Conservation (phyloP, 2,888 invertebrate genomes). For the Caenorhabditis angaria region DNA sequence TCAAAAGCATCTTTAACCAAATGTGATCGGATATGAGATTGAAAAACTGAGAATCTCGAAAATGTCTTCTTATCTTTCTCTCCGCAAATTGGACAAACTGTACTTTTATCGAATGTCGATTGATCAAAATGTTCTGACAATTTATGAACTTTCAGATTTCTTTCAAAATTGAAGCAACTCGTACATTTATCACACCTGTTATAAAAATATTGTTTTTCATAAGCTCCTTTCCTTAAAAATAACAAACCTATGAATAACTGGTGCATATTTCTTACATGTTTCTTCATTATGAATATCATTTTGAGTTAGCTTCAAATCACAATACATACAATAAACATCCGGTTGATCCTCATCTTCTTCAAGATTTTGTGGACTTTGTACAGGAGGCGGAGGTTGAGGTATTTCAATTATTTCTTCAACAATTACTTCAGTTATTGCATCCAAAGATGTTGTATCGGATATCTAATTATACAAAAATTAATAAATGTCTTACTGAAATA, state of each 20-base stretch:
- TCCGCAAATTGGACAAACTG: constrained; percentile 34
- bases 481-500: no score
- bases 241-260: neutral
- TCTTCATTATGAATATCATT: neutral
- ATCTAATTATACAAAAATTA: no score
- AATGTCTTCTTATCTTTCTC: constrained; percentile 17
- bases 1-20: constrained; percentile 24
- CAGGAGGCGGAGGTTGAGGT: neutral
- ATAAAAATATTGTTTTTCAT: neutral
- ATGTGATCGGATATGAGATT: constrained; percentile 48
- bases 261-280: neutral
- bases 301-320: constrained; percentile 9
- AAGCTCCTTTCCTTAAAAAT: no score
- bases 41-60: constrained; percentile 30
- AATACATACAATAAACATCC: constrained; percentile 24
- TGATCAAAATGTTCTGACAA: constrained; percentile 16
- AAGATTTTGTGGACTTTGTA: neutral
- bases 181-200: constrained; percentile 3
- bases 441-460: no score
- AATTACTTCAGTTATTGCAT: neutral
- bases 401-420: neutral
- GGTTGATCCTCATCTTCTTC: constrained; percentile 5
- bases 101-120: neutral
- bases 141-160: constrained; percentile 32
- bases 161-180: constrained; percentile 24